phyloP scores from a whole-genome alignment of 2,113 vertebrate species.

The Corapipo altera region DNA sequence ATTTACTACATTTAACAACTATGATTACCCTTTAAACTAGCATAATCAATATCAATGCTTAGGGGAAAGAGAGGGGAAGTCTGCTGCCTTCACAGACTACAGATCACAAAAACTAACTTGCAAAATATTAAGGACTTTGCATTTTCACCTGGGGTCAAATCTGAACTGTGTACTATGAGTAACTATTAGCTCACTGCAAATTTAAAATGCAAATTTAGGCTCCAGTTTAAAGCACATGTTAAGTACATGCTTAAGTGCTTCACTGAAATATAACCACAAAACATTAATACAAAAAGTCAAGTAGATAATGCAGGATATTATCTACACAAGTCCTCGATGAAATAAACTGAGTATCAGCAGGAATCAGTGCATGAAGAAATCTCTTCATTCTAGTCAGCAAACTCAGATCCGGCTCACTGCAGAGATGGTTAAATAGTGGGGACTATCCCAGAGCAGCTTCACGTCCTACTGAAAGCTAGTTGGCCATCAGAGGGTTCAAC shows the following conservation, averaged over 20 bases:
- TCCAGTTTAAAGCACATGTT: conserved; percentile 54
- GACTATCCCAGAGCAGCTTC: neutral
- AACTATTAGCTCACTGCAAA: conserved; percentile 40
- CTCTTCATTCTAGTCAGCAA: neutral
- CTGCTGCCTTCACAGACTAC: conserved; percentile 53
- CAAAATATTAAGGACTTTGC: conserved; percentile 33
- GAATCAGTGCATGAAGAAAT: neutral
- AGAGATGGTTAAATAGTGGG: neutral
- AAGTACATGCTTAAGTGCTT: conserved; percentile 50
- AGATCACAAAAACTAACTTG: conserved; percentile 45
- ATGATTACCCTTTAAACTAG: conserved; percentile 40
- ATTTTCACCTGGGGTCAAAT: conserved; percentile 29
- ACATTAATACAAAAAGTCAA: conserved; percentile 30
- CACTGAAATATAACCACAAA: conserved; percentile 32
- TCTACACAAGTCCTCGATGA: conserved; percentile 14
- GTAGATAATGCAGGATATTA: conserved; percentile 23
- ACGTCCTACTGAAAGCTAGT: rapidly evolving
- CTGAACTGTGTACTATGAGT: conserved; percentile 22
- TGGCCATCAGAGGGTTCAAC: neutral
- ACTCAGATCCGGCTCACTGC: neutral
- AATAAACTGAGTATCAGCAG: neutral
- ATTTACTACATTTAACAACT: conserved; percentile 58
- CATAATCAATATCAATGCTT: conserved; percentile 46
- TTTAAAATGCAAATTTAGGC: conserved; percentile 45
- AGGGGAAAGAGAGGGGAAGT: conserved; percentile 9